These are phyloP conservation scores for Bos taurus DNA, from an alignment of 2,113 vertebrate genomes.

Conservation along the genomic window DNA sequence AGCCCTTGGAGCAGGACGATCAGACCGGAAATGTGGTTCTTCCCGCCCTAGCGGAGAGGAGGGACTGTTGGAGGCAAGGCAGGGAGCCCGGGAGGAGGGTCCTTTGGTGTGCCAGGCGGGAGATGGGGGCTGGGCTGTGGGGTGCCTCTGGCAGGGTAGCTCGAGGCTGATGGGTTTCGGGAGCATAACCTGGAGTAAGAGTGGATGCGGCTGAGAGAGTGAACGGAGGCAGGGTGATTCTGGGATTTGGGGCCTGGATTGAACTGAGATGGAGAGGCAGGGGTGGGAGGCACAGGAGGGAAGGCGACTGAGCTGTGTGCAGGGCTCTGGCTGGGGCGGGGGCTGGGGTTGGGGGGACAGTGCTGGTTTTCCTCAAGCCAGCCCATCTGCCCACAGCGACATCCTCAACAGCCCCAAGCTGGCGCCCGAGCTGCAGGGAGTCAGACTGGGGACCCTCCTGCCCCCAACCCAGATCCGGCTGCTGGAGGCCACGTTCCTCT, in stretches of 20 bases:
- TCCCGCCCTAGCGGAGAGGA: not conserved
- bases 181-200: not conserved
- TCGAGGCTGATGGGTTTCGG: accelerated
- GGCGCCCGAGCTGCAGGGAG: constrained; percentile 75
- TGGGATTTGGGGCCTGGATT: too few relatives aligned
- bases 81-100: accelerated
- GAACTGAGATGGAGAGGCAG: accelerated
- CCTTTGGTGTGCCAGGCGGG: accelerated
- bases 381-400: constrained; percentile 78
- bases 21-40: not conserved
- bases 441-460: constrained; percentile 84
- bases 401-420: constrained; percentile 83
- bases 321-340: accelerated
- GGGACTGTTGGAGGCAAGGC: not conserved
- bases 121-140: accelerated
- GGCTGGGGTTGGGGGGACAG: accelerated
- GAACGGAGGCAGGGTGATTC: accelerated
- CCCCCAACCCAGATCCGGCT: constrained; percentile 63
- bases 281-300: too few relatives aligned
- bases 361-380: not conserved
- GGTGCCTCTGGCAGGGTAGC: not conserved
- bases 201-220: accelerated
- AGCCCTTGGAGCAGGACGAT: not conserved
- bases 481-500: constrained; percentile 84
- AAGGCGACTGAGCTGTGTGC: accelerated